Conservation (phyloP, 2,797 vertebrate genomes). For the Catamblyrhynchus diadema region DNA sequence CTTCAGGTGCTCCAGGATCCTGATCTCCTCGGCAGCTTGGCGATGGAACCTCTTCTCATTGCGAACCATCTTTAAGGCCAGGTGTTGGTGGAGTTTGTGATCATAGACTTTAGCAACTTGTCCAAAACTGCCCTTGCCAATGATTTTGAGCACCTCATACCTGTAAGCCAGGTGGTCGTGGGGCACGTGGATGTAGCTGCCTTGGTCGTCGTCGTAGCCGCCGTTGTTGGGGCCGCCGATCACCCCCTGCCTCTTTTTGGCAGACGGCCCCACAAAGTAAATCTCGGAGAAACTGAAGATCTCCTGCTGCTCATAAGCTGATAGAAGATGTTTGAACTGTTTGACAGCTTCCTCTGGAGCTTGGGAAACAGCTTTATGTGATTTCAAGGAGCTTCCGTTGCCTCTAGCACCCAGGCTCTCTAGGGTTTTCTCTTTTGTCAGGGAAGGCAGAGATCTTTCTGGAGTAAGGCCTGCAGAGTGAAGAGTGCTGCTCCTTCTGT, state of each 20-base stretch:
- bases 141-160: conserved; percentile 96
- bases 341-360: conserved; percentile 90
- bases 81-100: conserved; percentile 93
- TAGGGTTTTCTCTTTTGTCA: conserved; percentile 84
- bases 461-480: conserved; percentile 77
- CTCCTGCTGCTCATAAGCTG: conserved; percentile 89
- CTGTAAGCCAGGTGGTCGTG: conserved; percentile 96
- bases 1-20: conserved; percentile 94
- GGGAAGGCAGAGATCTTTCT: conserved; percentile 73
- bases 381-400: conserved; percentile 64
- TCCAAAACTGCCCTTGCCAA: conserved; percentile 97
- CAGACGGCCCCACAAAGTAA: conserved; percentile 93
- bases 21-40: conserved; percentile 94
- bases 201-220: conserved; percentile 95
- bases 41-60: conserved; percentile 97
- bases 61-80: conserved; percentile 97
- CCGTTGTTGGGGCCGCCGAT: conserved; percentile 90
- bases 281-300: conserved; percentile 88
- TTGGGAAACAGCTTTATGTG: conserved; percentile 78
- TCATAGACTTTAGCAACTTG: conserved; percentile 98
- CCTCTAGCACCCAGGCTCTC: conserved; percentile 77
- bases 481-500: conserved; percentile 79
- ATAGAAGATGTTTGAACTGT: conserved; percentile 88
- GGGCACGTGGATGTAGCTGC: conserved; percentile 91
- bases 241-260: conserved; percentile 91